Conservation (phyloP, 2,113 vertebrate genomes). For the Gorsachius goisagi region DNA sequence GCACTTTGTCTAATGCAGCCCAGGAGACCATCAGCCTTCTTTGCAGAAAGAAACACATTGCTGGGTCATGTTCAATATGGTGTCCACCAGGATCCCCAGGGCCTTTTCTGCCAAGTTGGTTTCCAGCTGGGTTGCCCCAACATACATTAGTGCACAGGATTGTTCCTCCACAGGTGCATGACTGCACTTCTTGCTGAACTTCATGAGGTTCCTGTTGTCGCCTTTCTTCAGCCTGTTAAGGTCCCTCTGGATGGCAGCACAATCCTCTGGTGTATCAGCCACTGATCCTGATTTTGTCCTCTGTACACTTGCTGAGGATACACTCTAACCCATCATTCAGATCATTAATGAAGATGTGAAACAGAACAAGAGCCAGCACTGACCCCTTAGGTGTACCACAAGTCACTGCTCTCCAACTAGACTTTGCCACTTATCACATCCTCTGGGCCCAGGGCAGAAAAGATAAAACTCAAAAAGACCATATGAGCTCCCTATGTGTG, state of each 20-base stretch:
- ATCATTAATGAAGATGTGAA: neutral
- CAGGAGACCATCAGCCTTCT: neutral
- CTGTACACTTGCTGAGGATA: neutral
- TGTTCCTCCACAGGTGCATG: neutral
- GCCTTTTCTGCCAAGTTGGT: neutral
- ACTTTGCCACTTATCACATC: neutral
- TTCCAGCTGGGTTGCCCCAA: neutral
- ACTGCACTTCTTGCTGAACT: neutral
- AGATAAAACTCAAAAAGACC: neutral
- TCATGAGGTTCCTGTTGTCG: neutral
- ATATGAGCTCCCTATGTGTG: neutral
- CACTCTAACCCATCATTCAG: neutral
- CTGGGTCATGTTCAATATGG: neutral
- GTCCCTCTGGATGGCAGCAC: neutral
- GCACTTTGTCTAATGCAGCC: neutral
- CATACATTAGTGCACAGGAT: too few species aligned
- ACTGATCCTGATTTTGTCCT: neutral
- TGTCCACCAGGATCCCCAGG: neutral
- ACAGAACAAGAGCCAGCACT: neutral
- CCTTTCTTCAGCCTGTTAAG: neutral
- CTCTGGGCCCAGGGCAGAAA: neutral
- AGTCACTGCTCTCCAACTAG: neutral
- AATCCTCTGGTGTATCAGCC: neutral
- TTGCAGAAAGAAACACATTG: neutral
- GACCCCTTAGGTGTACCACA: too few species aligned